Conservation (phyloP, 2,888 invertebrate genomes). For the Arge pagana region DNA sequence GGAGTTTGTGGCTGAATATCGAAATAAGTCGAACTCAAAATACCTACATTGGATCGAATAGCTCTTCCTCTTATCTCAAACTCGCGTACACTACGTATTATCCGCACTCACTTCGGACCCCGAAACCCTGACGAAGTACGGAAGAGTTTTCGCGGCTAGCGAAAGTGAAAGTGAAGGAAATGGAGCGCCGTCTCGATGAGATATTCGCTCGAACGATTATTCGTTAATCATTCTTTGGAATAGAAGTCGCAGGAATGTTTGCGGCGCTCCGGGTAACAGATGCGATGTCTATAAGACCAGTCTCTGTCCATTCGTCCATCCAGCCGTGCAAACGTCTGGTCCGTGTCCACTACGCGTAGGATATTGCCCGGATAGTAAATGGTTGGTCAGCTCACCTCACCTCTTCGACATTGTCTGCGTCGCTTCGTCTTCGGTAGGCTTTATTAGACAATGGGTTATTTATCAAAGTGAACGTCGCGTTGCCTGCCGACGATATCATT, state of each 20-base stretch:
- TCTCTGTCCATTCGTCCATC: too few relatives aligned
- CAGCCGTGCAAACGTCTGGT: slow-evolving; percentile 18
- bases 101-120: too few relatives aligned
- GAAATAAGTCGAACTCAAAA: too few relatives aligned
- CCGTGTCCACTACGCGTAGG: slow-evolving; percentile 21
- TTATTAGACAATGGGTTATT: slow-evolving; percentile 27
- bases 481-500: slow-evolving; percentile 18
- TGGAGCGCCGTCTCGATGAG: too few relatives aligned
- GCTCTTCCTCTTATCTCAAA: too few relatives aligned
- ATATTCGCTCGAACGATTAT: too few relatives aligned
- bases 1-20: too few relatives aligned
- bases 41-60: too few relatives aligned
- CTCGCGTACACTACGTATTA: too few relatives aligned
- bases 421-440: slow-evolving; percentile 25
- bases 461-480: slow-evolving; percentile 25
- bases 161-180: too few relatives aligned
- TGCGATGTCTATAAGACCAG: slow-evolving; percentile 21
- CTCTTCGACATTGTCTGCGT: slow-evolving; percentile 21
- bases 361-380: slow-evolving; percentile 26
- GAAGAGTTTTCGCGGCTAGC: too few relatives aligned
- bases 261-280: slow-evolving; percentile 17
- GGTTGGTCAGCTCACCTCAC: slow-evolving; percentile 21
- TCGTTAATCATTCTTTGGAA: slow-evolving; percentile 16
- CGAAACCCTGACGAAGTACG: too few relatives aligned
- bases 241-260: slow-evolving; percentile 15